Evolutionary conservation across 2,797 vertebrate genomes (phyloP).

Genomic region (Enteromius anoplus): DNA sequence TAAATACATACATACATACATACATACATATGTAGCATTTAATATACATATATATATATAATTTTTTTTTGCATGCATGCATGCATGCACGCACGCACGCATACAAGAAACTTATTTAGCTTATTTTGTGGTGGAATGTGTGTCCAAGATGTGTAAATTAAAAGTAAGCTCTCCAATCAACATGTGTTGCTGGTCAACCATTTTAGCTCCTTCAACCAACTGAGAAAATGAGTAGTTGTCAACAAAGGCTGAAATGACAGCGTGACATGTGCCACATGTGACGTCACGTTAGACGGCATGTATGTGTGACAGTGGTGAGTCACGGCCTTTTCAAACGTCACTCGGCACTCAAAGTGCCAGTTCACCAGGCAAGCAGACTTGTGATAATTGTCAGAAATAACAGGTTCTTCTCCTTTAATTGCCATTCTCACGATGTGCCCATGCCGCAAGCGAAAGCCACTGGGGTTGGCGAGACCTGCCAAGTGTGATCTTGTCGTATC

Average conservation of each 20-base stretch:
- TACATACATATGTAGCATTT: no score
- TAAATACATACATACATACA: no score
- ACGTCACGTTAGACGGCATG: conserved; percentile 34
- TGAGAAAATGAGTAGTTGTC: background rate
- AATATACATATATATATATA: no score
- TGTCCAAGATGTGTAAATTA: background rate
- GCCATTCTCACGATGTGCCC: conserved; percentile 49
- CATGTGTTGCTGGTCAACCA: background rate
- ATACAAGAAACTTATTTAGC: background rate
- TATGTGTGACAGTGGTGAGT: conserved; percentile 44
- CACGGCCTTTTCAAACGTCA: conserved; percentile 47
- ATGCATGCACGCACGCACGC: background rate
- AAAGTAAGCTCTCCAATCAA: background rate
- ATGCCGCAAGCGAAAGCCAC: conserved; percentile 60
- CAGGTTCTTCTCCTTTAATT: conserved; percentile 62
- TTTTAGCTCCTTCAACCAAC: background rate
- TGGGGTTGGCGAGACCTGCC: conserved; percentile 45
- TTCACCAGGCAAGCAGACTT: conserved; percentile 45
- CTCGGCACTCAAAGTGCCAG: conserved; percentile 34
- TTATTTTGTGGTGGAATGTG: background rate
- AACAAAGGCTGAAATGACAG: conserved; percentile 1
- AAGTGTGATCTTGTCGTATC: conserved; percentile 49
- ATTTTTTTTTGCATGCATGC: background rate
- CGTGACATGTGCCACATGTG: background rate
- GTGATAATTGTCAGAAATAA: conserved; percentile 63